Conservation (phyloP, 2,113 vertebrate species). For the Fukomys damarensis region DNA sequence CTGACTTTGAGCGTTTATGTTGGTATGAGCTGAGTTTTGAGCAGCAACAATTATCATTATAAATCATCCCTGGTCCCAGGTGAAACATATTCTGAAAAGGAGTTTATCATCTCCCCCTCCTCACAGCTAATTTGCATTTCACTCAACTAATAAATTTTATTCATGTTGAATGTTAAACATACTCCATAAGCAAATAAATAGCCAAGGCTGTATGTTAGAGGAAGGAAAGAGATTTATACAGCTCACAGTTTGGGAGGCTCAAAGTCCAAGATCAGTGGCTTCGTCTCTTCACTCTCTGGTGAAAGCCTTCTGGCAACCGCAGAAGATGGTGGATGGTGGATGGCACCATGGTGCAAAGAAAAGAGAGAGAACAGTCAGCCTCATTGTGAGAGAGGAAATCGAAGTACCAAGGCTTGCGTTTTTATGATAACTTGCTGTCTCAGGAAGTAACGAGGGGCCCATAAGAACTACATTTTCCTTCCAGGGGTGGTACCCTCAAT, state of each 20-base stretch:
- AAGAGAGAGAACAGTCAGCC: neutral
- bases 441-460: neutral
- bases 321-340: neutral
- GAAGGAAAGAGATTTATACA: neutral
- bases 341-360: neutral
- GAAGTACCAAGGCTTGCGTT: neutral
- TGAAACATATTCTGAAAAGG: neutral
- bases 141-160: neutral
- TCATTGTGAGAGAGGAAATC: neutral
- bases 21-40: conserved; percentile 20
- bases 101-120: neutral
- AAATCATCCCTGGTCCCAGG: neutral
- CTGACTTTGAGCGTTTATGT: neutral
- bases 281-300: neutral
- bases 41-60: neutral
- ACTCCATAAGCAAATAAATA: neutral
- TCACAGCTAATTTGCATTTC: neutral
- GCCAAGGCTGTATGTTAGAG: neutral
- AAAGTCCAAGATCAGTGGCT: neutral
- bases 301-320: neutral
- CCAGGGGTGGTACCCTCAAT: neutral
- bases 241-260: neutral
- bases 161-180: neutral
- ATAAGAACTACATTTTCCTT: neutral
- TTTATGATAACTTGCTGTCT: neutral